Percentiles rank a stretch among this genome's conserved stretches.
Conservation (phyloP, 2,797 vertebrate genomes). For the Eulemur coronatus region DNA sequence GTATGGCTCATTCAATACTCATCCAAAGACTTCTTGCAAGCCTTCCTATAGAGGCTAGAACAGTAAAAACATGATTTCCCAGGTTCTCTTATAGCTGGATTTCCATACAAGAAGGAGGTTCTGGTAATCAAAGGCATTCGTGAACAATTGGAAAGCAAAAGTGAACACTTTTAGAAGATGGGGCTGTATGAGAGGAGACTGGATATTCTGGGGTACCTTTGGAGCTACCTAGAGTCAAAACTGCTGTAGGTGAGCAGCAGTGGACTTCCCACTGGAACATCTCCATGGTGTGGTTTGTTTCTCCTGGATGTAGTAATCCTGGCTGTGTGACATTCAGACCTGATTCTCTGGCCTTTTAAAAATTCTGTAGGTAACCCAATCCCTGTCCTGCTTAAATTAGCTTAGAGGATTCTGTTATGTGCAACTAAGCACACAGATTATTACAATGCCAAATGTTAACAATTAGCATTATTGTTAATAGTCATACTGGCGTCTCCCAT, state of each 20-base stretch:
- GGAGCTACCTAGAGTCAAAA: not conserved
- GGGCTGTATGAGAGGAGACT: not conserved
- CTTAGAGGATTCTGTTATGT: not conserved
- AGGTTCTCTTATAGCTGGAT: not conserved
- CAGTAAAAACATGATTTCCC: not conserved
- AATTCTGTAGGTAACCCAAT: not conserved
- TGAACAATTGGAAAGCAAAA: not conserved
- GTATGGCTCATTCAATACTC: not conserved
- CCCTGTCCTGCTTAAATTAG: conserved; percentile 24
- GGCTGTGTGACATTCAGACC: not conserved
- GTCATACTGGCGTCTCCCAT: not conserved
- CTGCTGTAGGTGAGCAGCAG: not conserved
- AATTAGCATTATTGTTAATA: not conserved
- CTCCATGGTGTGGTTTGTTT: not conserved
- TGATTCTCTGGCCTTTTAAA: not conserved
- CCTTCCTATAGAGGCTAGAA: not conserved
- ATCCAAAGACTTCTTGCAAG: not conserved
- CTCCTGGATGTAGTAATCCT: not conserved
- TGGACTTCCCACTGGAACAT: not conserved
- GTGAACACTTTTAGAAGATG: not conserved
- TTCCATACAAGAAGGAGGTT: not conserved
- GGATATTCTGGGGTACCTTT: not conserved
- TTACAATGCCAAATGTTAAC: conserved; percentile 7
- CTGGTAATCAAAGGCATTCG: not conserved
- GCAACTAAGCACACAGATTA: not conserved